Percentiles rank a stretch among this genome's conserved stretches.
Evolutionary conservation across 2,113 vertebrate genomes (phyloP).

Genomic region (Aegypius monachus): DNA sequence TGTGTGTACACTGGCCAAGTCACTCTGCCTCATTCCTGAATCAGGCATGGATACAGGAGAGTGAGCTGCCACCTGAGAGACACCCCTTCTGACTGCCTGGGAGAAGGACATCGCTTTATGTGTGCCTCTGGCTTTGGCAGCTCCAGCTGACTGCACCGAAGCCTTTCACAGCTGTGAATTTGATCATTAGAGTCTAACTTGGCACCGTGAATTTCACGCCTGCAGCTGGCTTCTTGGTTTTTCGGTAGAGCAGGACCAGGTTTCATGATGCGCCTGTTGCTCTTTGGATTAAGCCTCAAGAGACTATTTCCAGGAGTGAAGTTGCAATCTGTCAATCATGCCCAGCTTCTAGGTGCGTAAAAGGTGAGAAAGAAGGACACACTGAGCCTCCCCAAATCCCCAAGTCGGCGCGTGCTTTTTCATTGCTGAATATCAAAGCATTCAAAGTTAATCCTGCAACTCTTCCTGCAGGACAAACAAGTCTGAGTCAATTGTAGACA

Average conservation of each 20-base stretch:
- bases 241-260: background rate
- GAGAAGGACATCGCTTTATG: background rate
- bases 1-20: accelerated
- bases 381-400: background rate
- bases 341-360: background rate
- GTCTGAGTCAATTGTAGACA: background rate
- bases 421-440: background rate
- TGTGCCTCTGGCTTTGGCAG: background rate
- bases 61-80: background rate
- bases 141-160: background rate
- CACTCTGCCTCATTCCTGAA: background rate
- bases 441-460: slow-evolving; percentile 30
- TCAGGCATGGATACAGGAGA: background rate
- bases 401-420: background rate
- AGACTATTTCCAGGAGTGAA: slow-evolving; percentile 5
- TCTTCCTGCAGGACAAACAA: slow-evolving; percentile 31
- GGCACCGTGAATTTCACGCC: background rate
- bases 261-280: background rate
- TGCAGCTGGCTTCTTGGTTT: background rate
- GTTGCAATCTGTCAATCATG: background rate
- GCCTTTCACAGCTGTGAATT: background rate
- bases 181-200: background rate
- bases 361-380: background rate
- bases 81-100: background rate
- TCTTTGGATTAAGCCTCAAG: background rate